Percentiles rank a stretch among this genome's conserved stretches.
Evolutionary conservation across 2,888 invertebrate genomes (phyloP).

Genomic region (Deroplatys truncata): DNA sequence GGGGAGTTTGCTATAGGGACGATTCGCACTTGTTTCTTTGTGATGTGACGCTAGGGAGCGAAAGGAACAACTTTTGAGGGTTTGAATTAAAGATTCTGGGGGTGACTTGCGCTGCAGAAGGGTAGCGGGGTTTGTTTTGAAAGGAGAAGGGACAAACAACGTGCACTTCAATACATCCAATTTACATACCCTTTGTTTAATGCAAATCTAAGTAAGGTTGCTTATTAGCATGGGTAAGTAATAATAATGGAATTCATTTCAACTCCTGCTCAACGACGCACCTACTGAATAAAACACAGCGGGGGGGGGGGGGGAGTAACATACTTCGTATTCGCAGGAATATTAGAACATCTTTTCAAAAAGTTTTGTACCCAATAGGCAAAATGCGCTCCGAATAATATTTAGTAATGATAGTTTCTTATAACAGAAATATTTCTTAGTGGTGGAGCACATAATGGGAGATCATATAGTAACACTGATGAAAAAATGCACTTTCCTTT

Average conservation of each 20-base stretch:
- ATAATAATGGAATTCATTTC: neutral
- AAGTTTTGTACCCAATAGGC: no score
- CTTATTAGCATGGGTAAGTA: neutral
- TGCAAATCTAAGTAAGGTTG: neutral
- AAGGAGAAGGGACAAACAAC: neutral
- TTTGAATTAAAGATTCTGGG: neutral
- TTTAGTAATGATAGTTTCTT: no score
- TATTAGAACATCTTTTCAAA: no score
- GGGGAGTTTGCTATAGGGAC: neutral
- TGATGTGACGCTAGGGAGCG: neutral
- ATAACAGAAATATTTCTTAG: no score
- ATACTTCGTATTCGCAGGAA: neutral
- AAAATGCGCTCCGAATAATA: no score
- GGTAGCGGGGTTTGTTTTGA: neutral
- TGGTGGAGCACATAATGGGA: no score
- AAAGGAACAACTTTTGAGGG: neutral
- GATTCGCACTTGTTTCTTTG: neutral
- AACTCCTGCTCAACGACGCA: neutral
- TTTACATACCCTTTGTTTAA: neutral
- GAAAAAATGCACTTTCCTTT: no score
- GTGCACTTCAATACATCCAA: neutral
- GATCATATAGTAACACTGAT: no score
- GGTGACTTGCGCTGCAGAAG: neutral
- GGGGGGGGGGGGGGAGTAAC: neutral
- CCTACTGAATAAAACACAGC: neutral